Conservation (phyloP, 2,888 invertebrate genomes). For the Epinotia nisella region DNA sequence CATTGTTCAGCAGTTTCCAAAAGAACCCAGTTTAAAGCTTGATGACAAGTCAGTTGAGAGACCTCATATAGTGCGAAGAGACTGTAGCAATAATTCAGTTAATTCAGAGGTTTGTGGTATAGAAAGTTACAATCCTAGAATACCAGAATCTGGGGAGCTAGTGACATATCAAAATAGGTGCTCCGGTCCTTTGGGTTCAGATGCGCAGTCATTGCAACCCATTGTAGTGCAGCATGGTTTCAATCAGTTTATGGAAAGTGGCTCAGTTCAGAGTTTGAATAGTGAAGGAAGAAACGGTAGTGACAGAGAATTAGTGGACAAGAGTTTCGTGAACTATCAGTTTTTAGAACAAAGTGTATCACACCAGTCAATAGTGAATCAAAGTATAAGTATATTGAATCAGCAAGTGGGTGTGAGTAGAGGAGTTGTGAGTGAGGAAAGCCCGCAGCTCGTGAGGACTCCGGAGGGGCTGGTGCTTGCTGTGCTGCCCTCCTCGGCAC, state of each 20-base stretch:
- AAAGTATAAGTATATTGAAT: slow-evolving; percentile 81
- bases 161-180: slow-evolving; percentile 72
- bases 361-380: slow-evolving; percentile 82
- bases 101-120: slow-evolving; percentile 62
- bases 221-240: slow-evolving; percentile 64
- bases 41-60: slow-evolving; percentile 60
- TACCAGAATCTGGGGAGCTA: slow-evolving; percentile 65
- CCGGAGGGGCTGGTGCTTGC: slow-evolving; percentile 79
- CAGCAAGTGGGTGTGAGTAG: slow-evolving; percentile 79
- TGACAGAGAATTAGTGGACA: slow-evolving; percentile 73
- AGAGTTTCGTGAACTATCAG: slow-evolving; percentile 81
- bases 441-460: slow-evolving; percentile 76
- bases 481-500: slow-evolving; percentile 69
- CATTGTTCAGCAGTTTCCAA: slow-evolving; percentile 64
- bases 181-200: slow-evolving; percentile 58
- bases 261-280: slow-evolving; percentile 65
- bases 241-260: slow-evolving; percentile 72
- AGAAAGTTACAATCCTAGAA: slow-evolving; percentile 67
- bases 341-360: slow-evolving; percentile 83
- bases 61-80: slow-evolving; percentile 60
- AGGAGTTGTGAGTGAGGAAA: slow-evolving; percentile 70
- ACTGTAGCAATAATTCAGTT: slow-evolving; percentile 58
- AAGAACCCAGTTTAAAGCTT: slow-evolving; percentile 63
- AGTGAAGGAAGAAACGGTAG: slow-evolving; percentile 66
- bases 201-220: slow-evolving; percentile 70